These are phyloP conservation scores for Aptenodytes patagonicus DNA, from an alignment of 2,113 vertebrate species.

Conservation along the genomic window DNA sequence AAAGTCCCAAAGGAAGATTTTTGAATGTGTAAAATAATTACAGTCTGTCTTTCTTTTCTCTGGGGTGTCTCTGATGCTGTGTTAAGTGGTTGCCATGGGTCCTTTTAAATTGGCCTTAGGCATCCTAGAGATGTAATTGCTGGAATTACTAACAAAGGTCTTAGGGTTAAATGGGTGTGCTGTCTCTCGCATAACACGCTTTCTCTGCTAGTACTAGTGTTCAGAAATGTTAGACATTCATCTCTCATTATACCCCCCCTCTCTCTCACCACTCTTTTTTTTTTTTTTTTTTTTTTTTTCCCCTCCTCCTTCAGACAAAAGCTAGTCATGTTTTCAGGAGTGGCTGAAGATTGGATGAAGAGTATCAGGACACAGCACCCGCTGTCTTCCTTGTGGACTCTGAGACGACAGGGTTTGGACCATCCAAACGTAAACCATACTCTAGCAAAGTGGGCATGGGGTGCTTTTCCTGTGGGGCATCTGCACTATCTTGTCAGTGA, in stretches of 20 bases:
- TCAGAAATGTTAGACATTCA: background rate
- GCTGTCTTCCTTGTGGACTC: constrained; percentile 59
- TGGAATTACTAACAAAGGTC: background rate
- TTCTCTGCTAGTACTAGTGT: background rate
- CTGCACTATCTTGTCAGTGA: constrained; percentile 71
- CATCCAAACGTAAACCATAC: constrained; percentile 16
- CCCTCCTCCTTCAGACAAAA: constrained; percentile 61
- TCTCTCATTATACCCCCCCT: background rate
- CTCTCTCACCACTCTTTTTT: background rate
- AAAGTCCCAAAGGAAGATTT: background rate
- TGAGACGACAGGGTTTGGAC: constrained; percentile 52
- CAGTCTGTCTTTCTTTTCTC: background rate
- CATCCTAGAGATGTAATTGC: background rate
- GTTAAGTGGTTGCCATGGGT: background rate
- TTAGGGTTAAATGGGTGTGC: background rate
- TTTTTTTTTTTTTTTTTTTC: background rate
- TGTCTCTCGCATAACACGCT: background rate
- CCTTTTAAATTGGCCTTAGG: background rate
- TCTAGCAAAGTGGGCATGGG: constrained; percentile 37
- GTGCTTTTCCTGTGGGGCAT: constrained; percentile 67
- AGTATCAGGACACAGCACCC: constrained; percentile 36
- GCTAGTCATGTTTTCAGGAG: constrained; percentile 65
- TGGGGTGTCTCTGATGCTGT: background rate
- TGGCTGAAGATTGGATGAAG: constrained; percentile 66
- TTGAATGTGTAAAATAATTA: background rate